Evolutionary conservation across 2,888 invertebrate species (phyloP), one percentile per base, ranked within the genome.

Genomic region (Stegana nigrithorax): DNA sequence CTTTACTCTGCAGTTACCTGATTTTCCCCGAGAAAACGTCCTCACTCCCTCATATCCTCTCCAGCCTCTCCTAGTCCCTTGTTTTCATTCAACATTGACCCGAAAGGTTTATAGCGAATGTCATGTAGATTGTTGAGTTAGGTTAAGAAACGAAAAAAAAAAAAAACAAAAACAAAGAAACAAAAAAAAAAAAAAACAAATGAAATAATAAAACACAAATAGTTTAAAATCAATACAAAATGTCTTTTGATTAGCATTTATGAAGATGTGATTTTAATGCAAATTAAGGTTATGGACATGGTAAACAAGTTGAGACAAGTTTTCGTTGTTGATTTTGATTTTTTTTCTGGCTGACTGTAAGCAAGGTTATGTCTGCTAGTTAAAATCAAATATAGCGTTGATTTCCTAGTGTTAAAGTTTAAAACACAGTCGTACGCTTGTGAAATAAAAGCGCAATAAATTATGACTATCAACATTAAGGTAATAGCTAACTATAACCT

Each of bases 21-120:
- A 21, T 47, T 36, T 59, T 55, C 60, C 36, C 21, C 4, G 45
- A 19, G 17, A 29, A 57, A 57, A 29, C 39, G 42, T n/a, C 42
- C 26, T 58, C 21, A 51, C 27, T 27, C 51, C 62, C 26, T 60
- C 21, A 27, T n/a, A 23, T 47, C 47, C 47, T 47, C 55, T 47
- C 39, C 47, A 64, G 65, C 65, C 61, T 55, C 51, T 68, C 70
- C 71, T 67, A 63, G 63, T 68, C 67, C 65, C 59, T 47, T 65
- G 59, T 61, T 56, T 67, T 45, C 51, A 51, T 56, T 63, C 69
- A 63, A 55, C 56, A 59, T 64, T 65, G 45, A 60, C 63, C n/a
- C 29, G 39, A n/a, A 47, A 45, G 21, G 65, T 68, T 65, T 63
- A 65, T 36, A 55, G 55, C 53, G 42, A 62, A 32, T 26, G 45